These are phyloP conservation scores for Malaclemys terrapin DNA, from an alignment of 2,113 vertebrate genomes.

Conservation along the genomic window DNA sequence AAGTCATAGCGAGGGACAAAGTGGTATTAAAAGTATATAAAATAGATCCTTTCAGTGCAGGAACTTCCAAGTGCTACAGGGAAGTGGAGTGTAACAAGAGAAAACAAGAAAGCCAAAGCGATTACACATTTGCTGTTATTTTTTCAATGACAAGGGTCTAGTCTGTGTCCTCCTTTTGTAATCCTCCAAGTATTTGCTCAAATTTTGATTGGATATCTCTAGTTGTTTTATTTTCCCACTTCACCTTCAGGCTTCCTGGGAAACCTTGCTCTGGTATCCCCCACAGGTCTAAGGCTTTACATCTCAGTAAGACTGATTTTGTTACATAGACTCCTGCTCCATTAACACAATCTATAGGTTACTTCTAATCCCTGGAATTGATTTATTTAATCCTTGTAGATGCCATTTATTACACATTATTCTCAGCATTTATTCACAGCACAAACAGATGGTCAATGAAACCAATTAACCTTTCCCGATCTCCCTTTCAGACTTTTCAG, in stretches of 20 bases:
- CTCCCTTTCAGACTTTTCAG: slow-evolving; percentile 73
- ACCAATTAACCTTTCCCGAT: slow-evolving; percentile 87
- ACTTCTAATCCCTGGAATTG: slow-evolving; percentile 71
- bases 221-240: slow-evolving; percentile 20
- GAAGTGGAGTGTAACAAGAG: not conserved
- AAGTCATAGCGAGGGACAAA: not conserved
- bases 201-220: not conserved
- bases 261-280: not conserved
- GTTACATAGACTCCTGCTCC: slow-evolving; percentile 70
- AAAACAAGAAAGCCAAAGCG: not conserved
- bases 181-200: not conserved
- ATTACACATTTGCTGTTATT: not conserved
- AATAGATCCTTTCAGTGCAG: not conserved
- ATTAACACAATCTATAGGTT: slow-evolving; percentile 78
- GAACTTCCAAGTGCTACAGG: not conserved
- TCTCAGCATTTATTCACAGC: slow-evolving; percentile 67
- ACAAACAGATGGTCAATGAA: slow-evolving; percentile 89
- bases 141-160: not conserved
- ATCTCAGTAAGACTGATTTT: slow-evolving; percentile 56
- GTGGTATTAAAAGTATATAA: not conserved
- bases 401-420: slow-evolving; percentile 75
- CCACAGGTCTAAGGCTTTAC: slow-evolving; percentile 44
- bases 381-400: slow-evolving; percentile 78
- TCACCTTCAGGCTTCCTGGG: slow-evolving; percentile 36
- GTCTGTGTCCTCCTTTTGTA: not conserved